A percentile compares a stretch with the other conserved stretches of the same genome.
Conservation (phyloP, 2,113 vertebrate species). For the Daubentonia madagascariensis region DNA sequence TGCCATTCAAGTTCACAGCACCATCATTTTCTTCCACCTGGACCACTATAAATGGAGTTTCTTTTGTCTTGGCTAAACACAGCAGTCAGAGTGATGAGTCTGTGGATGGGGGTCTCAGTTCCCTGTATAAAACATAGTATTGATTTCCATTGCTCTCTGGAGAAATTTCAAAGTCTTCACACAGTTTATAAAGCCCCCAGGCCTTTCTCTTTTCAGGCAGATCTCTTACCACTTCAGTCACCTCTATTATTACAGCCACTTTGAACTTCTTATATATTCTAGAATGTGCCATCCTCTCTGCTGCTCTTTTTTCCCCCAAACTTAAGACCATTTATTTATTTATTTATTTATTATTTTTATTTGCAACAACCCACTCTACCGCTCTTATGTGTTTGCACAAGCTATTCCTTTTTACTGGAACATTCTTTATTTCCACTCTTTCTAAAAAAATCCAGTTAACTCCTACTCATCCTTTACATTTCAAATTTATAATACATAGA, state of each 20-base stretch:
- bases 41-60: neutral
- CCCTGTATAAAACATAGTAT: neutral
- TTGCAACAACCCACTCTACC: no score
- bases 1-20: neutral
- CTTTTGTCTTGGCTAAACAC: neutral
- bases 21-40: neutral
- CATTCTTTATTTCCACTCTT: neutral
- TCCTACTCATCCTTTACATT: neutral
- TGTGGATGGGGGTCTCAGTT: neutral
- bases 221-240: neutral
- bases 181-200: neutral
- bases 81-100: neutral
- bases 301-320: no score
- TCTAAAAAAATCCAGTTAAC: neutral
- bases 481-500: neutral
- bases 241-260: neutral
- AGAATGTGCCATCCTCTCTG: neutral
- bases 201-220: neutral
- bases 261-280: neutral
- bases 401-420: neutral
- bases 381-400: neutral
- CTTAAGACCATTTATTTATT: no score
- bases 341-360: no score
- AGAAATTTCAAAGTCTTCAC: neutral
- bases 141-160: neutral